A percentile compares a stretch with the other conserved stretches of the same genome.
Conservation (phyloP, 2,888 invertebrate species). For the Bombyx huttoni region DNA sequence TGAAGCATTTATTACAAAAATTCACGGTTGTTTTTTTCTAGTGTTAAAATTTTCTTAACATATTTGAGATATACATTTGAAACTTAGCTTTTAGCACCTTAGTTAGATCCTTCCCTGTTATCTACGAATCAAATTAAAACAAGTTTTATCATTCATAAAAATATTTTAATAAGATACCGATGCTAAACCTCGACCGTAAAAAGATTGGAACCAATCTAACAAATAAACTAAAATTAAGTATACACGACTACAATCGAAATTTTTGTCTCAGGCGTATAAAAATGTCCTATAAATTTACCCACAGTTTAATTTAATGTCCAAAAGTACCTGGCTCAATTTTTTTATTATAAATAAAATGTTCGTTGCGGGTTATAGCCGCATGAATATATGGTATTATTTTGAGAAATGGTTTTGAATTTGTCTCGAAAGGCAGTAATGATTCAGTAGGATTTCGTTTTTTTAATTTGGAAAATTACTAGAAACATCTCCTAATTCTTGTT, state of each 20-base stretch:
- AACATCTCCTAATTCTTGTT: neutral
- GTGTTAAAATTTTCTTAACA: no score
- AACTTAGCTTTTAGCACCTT: no score
- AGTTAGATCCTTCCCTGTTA: conserved; percentile 11
- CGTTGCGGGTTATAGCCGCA: conserved; percentile 60
- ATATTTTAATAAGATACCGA: conserved; percentile 65
- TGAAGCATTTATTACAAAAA: no score
- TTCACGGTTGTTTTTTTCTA: no score
- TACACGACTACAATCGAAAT: conserved; percentile 71
- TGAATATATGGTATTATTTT: conserved; percentile 64
- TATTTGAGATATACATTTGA: no score
- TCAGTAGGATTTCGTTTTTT: conserved; percentile 16
- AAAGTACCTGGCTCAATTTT: conserved; percentile 66
- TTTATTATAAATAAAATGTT: conserved; percentile 61
- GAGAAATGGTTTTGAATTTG: conserved; percentile 64
- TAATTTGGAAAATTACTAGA: conserved; percentile 1
- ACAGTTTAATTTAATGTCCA: conserved; percentile 72
- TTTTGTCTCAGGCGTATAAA: conserved; percentile 72
- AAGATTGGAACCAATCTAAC: conserved; percentile 62
- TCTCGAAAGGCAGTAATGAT: conserved; percentile 31
- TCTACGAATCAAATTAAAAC: conserved; percentile 24
- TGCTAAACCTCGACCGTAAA: conserved; percentile 61
- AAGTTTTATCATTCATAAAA: conserved; percentile 65
- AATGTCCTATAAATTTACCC: conserved; percentile 73
- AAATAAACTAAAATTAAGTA: conserved; percentile 73